These are phyloP conservation scores for Lipotes vexillifer DNA, from an alignment of 2,113 vertebrate genomes.

Conservation along the genomic window DNA sequence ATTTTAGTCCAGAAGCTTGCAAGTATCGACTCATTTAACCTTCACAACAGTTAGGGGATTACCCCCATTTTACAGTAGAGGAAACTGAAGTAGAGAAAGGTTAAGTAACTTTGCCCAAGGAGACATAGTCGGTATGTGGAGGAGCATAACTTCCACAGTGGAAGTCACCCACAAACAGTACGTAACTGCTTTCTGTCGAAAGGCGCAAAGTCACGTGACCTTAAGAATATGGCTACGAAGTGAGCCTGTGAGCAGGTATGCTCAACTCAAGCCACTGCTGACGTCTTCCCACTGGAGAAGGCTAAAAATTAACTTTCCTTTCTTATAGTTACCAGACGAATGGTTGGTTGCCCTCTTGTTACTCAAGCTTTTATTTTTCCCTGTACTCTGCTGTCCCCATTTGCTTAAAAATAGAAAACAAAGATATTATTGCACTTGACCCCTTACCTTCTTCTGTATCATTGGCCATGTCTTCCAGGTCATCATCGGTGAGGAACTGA, in stretches of 20 bases:
- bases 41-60: not conserved
- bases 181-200: not conserved
- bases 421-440: not conserved
- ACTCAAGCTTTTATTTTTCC: not conserved
- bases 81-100: not conserved
- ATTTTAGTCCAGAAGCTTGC: not conserved
- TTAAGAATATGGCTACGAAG: not conserved
- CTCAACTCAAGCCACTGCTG: not conserved
- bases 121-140: not conserved
- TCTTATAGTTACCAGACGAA: not conserved
- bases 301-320: not conserved
- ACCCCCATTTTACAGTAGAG: not conserved
- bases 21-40: not conserved
- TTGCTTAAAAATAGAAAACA: not conserved
- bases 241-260: not conserved
- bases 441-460: slow-evolving; percentile 36
- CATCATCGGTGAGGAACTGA: not conserved
- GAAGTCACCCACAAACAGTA: not conserved
- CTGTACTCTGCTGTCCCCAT: not conserved
- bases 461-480: not conserved
- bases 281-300: not conserved
- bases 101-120: not conserved
- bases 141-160: not conserved
- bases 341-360: not conserved
- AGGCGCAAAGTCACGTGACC: not conserved